phyloP scores from a whole-genome alignment of 2,888 invertebrate genomes.

The Parelbella ahira region DNA sequence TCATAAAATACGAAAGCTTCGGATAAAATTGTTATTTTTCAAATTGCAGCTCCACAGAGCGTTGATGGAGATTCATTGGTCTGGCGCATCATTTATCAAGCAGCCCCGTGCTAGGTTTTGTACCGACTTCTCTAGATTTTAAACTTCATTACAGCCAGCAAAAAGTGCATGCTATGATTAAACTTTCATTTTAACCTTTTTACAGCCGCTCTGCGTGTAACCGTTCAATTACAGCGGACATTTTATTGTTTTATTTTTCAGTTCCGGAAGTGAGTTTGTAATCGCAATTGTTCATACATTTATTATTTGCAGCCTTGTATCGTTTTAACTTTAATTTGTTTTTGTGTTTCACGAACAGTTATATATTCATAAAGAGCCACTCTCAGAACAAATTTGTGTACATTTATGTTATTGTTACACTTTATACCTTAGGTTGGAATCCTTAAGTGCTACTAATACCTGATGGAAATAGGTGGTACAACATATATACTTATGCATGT shows the following conservation, averaged over 20 bases:
- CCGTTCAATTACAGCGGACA: conserved; percentile 24
- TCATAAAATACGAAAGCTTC: conserved; percentile 37
- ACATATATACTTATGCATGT: not conserved
- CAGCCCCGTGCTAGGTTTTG: conserved; percentile 58
- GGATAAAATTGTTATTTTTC: conserved; percentile 55
- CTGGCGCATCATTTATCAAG: conserved; percentile 69
- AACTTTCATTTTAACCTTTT: conserved; percentile 49
- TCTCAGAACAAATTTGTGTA: no score
- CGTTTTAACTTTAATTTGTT: conserved; percentile 15
- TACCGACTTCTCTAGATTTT: conserved; percentile 52
- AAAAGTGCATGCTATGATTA: conserved; percentile 49
- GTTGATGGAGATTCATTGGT: conserved; percentile 73
- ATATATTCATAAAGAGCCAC: no score
- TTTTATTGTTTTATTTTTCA: conserved; percentile 14
- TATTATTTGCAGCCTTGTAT: no score
- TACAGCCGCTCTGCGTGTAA: conserved; percentile 29
- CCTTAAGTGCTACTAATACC: no score
- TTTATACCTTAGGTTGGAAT: no score
- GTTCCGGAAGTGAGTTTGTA: conserved; percentile 11
- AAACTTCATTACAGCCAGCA: conserved; percentile 54
- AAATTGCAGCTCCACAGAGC: conserved; percentile 56
- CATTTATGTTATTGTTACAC: no score
- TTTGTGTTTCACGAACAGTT: not conserved
- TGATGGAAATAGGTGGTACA: no score
- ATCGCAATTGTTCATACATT: conserved; percentile 14